A percentile compares a stretch with the other conserved stretches of the same genome.
Conservation (phyloP, 2,888 invertebrate species). For the Dolichomitus sp. region DNA sequence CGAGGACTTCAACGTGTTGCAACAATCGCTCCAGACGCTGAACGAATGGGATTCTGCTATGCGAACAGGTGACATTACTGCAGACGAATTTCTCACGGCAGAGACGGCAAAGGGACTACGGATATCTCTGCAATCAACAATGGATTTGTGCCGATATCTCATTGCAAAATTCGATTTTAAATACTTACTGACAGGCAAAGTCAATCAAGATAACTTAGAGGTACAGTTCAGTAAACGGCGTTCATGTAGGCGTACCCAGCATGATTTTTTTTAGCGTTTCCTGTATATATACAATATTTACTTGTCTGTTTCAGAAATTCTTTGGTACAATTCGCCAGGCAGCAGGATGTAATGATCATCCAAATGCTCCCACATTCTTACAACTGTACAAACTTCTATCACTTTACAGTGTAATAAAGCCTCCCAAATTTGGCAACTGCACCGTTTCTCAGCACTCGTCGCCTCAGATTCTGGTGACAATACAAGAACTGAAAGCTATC, state of each 20-base stretch:
- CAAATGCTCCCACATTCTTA: not conserved
- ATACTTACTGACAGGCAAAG: constrained; percentile 45
- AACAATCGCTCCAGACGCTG: constrained; percentile 44
- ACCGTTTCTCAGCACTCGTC: not conserved
- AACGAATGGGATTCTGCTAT: constrained; percentile 43
- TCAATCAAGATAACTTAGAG: constrained; percentile 52
- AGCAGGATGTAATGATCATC: not conserved
- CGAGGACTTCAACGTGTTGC: constrained; percentile 10
- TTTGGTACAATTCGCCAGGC: not conserved
- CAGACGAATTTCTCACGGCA: constrained; percentile 38
- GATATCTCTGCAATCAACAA: constrained; percentile 42
- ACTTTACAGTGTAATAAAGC: not conserved
- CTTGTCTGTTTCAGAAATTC: not conserved
- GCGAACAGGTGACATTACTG: constrained; percentile 17
- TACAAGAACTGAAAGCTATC: no score
- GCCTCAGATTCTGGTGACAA: no score
- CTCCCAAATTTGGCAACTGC: not conserved
- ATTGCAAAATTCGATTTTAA: constrained; percentile 34
- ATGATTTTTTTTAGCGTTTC: no score
- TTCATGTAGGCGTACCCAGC: no score
- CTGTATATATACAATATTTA: no score
- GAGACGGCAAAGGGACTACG: constrained; percentile 39
- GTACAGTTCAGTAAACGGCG: constrained; percentile 46
- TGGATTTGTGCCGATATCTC: constrained; percentile 42
- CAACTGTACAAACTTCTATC: not conserved